Conservation (phyloP, 2,113 vertebrate species). For the Aythya baeri region DNA sequence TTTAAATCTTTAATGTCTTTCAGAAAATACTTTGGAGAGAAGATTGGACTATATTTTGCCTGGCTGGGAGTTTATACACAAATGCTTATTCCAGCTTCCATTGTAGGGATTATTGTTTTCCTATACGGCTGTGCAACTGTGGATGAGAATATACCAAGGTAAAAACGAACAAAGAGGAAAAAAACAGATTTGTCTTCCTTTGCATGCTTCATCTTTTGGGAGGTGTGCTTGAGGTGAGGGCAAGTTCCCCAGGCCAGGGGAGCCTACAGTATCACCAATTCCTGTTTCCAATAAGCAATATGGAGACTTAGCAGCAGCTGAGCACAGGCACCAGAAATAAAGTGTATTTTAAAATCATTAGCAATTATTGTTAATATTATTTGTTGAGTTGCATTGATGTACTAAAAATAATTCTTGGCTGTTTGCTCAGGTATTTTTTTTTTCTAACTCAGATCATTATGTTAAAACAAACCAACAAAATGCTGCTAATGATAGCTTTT, state of each 20-base stretch:
- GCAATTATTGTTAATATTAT: not conserved
- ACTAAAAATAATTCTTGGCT: slow-evolving; percentile 56
- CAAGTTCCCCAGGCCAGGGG: not conserved
- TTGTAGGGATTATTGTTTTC: slow-evolving; percentile 94
- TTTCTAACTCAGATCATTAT: not conserved
- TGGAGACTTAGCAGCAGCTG: not conserved
- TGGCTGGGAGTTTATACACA: slow-evolving; percentile 99
- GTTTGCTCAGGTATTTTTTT: not conserved
- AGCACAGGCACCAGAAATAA: not conserved
- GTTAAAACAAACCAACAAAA: slow-evolving; percentile 31
- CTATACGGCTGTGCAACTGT: slow-evolving; percentile 95
- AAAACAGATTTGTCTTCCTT: not conserved
- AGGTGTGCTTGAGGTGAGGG: not conserved
- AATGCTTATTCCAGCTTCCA: slow-evolving; percentile 95
- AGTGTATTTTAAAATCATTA: not conserved
- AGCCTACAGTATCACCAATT: not conserved
- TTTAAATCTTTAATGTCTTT: not conserved
- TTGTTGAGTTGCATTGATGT: not conserved
- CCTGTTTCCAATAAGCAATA: not conserved
- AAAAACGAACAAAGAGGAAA: not conserved
- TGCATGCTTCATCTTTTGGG: accelerated
- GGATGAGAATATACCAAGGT: slow-evolving; percentile 95
- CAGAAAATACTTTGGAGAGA: slow-evolving; percentile 99
- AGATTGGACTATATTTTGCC: slow-evolving; percentile 96
- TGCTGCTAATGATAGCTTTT: slow-evolving; percentile 30